Evolutionary conservation across 1,140 invertebrate species (phyloP), one percentile per base, ranked within the genome.

Genomic region (Magallana ariakensis): DNA sequence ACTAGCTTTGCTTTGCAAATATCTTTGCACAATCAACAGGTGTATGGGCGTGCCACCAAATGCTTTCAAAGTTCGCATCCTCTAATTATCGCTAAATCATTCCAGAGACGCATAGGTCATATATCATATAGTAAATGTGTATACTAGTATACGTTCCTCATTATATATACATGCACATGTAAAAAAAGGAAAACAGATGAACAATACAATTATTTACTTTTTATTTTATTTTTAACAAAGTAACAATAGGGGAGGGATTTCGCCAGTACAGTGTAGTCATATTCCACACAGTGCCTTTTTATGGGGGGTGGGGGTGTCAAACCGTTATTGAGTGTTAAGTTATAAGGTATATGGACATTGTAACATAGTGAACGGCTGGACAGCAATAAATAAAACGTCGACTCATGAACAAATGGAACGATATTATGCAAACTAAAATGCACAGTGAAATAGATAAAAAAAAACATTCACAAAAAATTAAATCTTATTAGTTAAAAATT

Each of bases 221-320:
- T 33, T 33, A 75, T 75, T 75, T 75, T 22, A 75, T 11, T 60
- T 60, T n/a, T 26, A 75, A 62, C 15, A 62, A 75, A 19, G 66
- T 75, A 75, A 75, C 22, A 75, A 75, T 75, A 26, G 66, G 22
- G 22, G 15, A 75, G 33, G 66, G 66, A 75, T 75, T 75, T 75
- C 66, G 19, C 66, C 66, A 33, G 66, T 46, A 46, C 33, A 46
- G 33, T 46, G 22, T 26, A 13, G 6, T 75, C 15, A 26, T 26
- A 11, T 26, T 26, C 22, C 66, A 70, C 13, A 26, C 33, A 75
- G 33, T 75, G 66, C 33, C 33, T 46, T 46, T 46, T 46, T 46
- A 46, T 46, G 33, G 33, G 33, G 33, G 33, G 33, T 1, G 33
- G 33, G 33, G 33, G 33, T 46, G 33, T 46, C 5, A 4, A 46